phyloP scores from a whole-genome alignment of 2,888 invertebrate genomes.

The Diplolepis rosae region DNA sequence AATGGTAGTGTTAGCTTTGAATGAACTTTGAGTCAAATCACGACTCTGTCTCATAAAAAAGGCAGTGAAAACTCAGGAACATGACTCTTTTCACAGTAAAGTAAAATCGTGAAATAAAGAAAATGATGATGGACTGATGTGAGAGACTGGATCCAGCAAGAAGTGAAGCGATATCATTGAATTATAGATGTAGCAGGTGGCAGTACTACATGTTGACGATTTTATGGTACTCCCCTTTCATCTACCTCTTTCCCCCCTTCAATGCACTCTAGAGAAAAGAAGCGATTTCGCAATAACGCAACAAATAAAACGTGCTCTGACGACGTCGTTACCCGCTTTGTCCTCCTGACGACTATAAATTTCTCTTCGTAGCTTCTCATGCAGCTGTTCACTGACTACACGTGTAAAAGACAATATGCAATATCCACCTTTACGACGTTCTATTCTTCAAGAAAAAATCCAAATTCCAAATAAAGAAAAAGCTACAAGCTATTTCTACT shows the following conservation, averaged over 20 bases:
- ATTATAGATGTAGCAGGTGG: conserved; percentile 20
- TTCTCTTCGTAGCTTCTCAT: conserved; percentile 37
- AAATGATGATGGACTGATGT: background rate
- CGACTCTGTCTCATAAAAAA: too few species aligned
- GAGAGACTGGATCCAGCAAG: background rate
- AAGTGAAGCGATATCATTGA: background rate
- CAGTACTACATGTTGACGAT: conserved; percentile 1
- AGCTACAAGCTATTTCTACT: background rate
- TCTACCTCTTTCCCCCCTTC: background rate
- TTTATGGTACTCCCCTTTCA: background rate
- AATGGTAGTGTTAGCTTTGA: too few species aligned
- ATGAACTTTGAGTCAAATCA: too few species aligned
- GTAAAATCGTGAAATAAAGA: background rate
- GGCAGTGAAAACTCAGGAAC: background rate
- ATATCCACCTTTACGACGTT: conserved; percentile 8
- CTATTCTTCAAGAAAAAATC: background rate
- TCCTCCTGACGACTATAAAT: conserved; percentile 47
- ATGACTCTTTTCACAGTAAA: background rate
- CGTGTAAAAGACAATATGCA: conserved; percentile 34
- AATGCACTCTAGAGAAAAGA: background rate
- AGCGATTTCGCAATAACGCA: conserved; percentile 37
- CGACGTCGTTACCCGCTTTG: conserved; percentile 43
- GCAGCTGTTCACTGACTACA: conserved; percentile 35
- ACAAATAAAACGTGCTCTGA: conserved; percentile 45
- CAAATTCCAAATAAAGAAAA: background rate